Conservation (phyloP, 2,888 invertebrate genomes). For the Malachius bipustulatus region DNA sequence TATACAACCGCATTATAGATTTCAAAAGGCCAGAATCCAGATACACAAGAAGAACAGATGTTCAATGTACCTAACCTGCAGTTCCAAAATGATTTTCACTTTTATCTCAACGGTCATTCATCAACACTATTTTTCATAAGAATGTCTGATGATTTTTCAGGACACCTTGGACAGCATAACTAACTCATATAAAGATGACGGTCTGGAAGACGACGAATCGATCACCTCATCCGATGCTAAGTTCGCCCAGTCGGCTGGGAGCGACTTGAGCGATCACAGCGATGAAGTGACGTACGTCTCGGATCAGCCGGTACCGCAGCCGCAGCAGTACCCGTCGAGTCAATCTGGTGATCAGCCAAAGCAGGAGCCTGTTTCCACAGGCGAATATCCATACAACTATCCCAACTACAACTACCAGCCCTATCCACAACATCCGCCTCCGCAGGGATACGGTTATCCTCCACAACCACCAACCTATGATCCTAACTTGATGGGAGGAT, state of each 20-base stretch:
- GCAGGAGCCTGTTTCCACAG: slow-evolving; percentile 6
- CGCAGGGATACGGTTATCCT: slow-evolving; percentile 29
- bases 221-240: slow-evolving; percentile 16
- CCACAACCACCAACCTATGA: slow-evolving; percentile 32
- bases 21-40: no score
- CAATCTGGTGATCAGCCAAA: slow-evolving; percentile 13
- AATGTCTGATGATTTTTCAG: no score
- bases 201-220: slow-evolving; percentile 23
- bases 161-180: slow-evolving; percentile 36
- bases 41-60: no score
- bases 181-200: slow-evolving; percentile 29
- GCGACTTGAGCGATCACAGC: slow-evolving; percentile 28
- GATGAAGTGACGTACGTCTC: slow-evolving; percentile 29
- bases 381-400: slow-evolving; percentile 20
- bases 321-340: slow-evolving; percentile 21
- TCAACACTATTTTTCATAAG: neutral
- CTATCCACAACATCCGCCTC: slow-evolving; percentile 17
- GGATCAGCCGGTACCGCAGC: slow-evolving; percentile 25
- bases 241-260: slow-evolving; percentile 13
- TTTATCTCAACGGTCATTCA: no score
- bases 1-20: no score
- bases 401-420: slow-evolving; percentile 25
- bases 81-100: no score
- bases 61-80: no score
- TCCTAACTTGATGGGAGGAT: slow-evolving; percentile 28